These are phyloP conservation scores for Apodemia zela DNA, from an alignment of 2,888 invertebrate genomes.

Conservation along the genomic window DNA sequence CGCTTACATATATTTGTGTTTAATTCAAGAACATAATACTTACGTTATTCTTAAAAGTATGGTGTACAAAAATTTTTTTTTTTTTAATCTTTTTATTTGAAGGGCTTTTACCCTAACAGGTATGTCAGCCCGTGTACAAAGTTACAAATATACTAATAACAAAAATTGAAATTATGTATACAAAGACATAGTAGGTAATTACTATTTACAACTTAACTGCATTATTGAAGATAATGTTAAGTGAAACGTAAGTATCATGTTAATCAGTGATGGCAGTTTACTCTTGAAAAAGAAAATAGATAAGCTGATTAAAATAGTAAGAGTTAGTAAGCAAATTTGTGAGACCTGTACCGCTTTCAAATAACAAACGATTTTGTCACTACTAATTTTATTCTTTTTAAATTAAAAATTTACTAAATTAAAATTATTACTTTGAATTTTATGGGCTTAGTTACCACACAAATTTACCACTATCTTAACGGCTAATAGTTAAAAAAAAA, in stretches of 20 bases:
- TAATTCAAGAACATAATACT: neutral
- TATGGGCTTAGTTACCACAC: constrained; percentile 1
- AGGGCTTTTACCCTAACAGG: too few relatives aligned
- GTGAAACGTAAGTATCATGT: constrained; percentile 9
- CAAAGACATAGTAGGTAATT: neutral
- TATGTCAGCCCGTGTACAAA: too few relatives aligned
- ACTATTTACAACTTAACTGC: neutral
- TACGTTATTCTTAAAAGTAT: neutral
- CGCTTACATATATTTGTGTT: constrained; percentile 5
- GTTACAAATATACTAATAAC: too few relatives aligned
- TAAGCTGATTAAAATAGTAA: constrained; percentile 8
- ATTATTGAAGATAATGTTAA: neutral
- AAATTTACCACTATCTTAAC: constrained; percentile 11
- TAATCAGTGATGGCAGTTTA: neutral
- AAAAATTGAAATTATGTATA: neutral
- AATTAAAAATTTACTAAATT: neutral
- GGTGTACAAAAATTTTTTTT: too few relatives aligned
- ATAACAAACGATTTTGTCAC: constrained; percentile 2
- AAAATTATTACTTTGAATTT: neutral
- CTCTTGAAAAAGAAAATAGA: constrained; percentile 1
- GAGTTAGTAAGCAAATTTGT: constrained; percentile 16
- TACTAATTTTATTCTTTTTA: neutral
- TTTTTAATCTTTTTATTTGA: too few relatives aligned
- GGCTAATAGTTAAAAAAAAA: constrained; percentile 11
- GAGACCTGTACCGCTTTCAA: constrained; percentile 16